phyloP scores from a whole-genome alignment of 2,888 invertebrate genomes.

The Rotaria macrura region DNA sequence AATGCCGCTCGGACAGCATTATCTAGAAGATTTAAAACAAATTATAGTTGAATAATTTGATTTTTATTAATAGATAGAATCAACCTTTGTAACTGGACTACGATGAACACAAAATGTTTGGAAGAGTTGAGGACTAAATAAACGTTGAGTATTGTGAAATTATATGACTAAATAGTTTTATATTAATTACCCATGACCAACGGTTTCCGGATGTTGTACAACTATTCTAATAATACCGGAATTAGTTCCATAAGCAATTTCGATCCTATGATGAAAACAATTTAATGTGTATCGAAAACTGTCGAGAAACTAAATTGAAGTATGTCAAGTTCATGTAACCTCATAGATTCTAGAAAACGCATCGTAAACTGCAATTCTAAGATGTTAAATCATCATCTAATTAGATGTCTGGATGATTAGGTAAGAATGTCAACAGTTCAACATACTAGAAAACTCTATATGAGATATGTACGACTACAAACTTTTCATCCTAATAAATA shows the following conservation, averaged over 20 bases:
- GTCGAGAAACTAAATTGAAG: too few relatives aligned
- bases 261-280: slow-evolving; percentile 78
- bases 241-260: slow-evolving; percentile 94
- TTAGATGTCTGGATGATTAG: too few relatives aligned
- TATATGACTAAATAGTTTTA: neutral
- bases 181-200: slow-evolving; percentile 63
- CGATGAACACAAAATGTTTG: slow-evolving; percentile 95
- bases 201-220: slow-evolving; percentile 95
- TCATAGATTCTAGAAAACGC: too few relatives aligned
- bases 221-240: slow-evolving; percentile 87
- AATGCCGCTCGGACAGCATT: slow-evolving; percentile 38
- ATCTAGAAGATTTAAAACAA: slow-evolving; percentile 34
- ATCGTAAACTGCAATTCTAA: too few relatives aligned
- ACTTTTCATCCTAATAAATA: too few relatives aligned
- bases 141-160: neutral
- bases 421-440: too few relatives aligned
- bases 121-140: slow-evolving; percentile 75
- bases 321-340: too few relatives aligned
- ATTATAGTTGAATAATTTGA: slow-evolving; percentile 67
- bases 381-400: too few relatives aligned
- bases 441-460: too few relatives aligned
- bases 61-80: slow-evolving; percentile 80
- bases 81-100: slow-evolving; percentile 77
- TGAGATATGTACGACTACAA: too few relatives aligned
- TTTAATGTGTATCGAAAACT: too few relatives aligned